A percentile compares a stretch with the other conserved stretches of the same genome.
These are phyloP conservation scores for Aleiodes sp. DNA, from an alignment of 1,140 invertebrate genomes.

Conservation along the genomic window DNA sequence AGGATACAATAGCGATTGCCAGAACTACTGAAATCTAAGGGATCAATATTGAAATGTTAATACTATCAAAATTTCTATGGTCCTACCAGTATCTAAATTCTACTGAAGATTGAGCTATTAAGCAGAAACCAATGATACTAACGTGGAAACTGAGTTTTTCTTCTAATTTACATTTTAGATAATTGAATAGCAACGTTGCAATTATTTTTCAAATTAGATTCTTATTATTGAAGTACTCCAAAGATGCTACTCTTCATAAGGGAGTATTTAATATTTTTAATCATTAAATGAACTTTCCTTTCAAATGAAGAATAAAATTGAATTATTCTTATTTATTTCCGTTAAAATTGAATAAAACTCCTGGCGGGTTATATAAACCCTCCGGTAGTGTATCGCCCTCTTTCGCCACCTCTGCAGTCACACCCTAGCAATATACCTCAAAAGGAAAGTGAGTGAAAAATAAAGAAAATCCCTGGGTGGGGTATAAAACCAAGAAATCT, in stretches of 20 bases:
- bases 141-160: too few relatives aligned
- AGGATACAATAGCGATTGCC: constrained; percentile 48
- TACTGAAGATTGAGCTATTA: too few relatives aligned
- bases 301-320: neutral
- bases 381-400: neutral
- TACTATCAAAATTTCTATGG: neutral
- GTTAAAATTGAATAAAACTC: neutral
- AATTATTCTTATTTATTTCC: neutral
- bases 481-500: constrained; percentile 36
- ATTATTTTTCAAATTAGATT: too few relatives aligned
- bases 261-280: too few relatives aligned
- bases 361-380: neutral
- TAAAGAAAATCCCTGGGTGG: constrained; percentile 17
- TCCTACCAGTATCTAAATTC: too few relatives aligned
- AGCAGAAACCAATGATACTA: too few relatives aligned
- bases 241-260: too few relatives aligned
- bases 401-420: neutral
- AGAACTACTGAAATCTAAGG: neutral
- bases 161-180: too few relatives aligned
- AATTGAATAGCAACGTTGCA: too few relatives aligned
- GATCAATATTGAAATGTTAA: neutral
- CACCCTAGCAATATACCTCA: constrained; percentile 4
- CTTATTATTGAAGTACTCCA: too few relatives aligned
- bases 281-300: neutral
- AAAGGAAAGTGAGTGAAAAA: constrained; percentile 2